Evolutionary conservation across 1,140 invertebrate genomes (phyloP).

Genomic region (Leptonema lineaticorne): DNA sequence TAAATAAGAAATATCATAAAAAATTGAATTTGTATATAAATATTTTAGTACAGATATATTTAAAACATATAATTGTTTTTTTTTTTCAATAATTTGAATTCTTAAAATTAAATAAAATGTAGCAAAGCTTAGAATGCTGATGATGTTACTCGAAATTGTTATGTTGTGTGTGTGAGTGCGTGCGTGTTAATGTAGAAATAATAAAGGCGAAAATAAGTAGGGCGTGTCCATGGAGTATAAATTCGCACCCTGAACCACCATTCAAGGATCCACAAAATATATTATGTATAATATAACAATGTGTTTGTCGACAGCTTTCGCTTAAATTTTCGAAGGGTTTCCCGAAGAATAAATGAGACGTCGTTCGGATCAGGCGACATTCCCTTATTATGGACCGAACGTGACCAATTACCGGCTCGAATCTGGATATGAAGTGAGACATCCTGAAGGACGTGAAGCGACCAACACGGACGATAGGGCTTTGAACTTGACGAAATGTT

Average conservation of each 20-base stretch:
- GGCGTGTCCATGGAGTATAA: not conserved
- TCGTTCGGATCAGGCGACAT: not conserved
- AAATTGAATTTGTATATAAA: too few species aligned
- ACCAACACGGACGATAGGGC: not conserved
- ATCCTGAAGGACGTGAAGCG: not conserved
- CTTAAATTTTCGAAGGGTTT: not conserved
- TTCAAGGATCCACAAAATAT: not conserved
- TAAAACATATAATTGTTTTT: too few species aligned
- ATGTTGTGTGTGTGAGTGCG: too few species aligned
- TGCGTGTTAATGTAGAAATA: not conserved
- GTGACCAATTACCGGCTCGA: not conserved
- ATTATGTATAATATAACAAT: not conserved
- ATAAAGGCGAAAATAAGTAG: not conserved
- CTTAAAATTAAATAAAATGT: too few species aligned
- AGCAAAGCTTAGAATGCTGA: too few species aligned
- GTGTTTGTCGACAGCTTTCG: not conserved
- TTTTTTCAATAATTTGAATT: too few species aligned
- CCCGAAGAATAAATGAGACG: not conserved
- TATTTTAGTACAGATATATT: too few species aligned
- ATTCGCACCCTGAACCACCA: not conserved
- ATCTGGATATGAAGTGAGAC: not conserved
- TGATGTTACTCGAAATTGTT: too few species aligned
- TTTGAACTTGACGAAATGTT: not conserved
- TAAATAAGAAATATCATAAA: too few species aligned
- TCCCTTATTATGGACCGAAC: not conserved